phyloP scores from a whole-genome alignment of 2,888 invertebrate species.

The Campaea margaritaria region DNA sequence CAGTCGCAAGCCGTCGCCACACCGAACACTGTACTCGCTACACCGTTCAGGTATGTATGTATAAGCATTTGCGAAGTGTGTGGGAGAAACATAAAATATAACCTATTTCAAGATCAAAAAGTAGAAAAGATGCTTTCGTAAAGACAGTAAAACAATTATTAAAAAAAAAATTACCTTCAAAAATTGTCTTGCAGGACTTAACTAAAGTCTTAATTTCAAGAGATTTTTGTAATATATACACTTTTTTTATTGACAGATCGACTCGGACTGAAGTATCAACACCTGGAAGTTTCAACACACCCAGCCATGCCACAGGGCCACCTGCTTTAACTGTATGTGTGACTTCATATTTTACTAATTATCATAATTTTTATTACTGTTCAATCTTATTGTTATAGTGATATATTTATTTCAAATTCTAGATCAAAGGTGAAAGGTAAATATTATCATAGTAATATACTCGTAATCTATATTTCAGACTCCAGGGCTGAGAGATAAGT shows the following conservation, averaged over 20 bases:
- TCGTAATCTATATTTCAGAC: constrained; percentile 65
- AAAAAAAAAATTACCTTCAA: too few species aligned
- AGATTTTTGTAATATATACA: not conserved
- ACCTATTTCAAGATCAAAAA: too few species aligned
- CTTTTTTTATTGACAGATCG: constrained; percentile 71
- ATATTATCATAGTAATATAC: too few species aligned
- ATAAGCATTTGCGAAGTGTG: too few species aligned
- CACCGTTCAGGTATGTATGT: constrained; percentile 88
- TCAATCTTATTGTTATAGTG: too few species aligned
- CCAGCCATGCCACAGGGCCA: constrained; percentile 72
- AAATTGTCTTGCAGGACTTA: too few species aligned
- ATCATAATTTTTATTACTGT: not conserved
- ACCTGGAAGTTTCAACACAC: constrained; percentile 86
- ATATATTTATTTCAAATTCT: too few species aligned
- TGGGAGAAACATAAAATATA: too few species aligned
- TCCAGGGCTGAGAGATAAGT: constrained; percentile 95
- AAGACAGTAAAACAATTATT: too few species aligned
- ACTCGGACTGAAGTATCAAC: constrained; percentile 87
- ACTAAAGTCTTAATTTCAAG: not conserved
- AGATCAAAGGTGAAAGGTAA: not conserved
- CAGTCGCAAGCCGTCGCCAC: constrained; percentile 89
- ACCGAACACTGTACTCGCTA: constrained; percentile 95
- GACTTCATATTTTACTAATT: not conserved
- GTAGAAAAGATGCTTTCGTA: too few species aligned
- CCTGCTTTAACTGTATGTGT: constrained; percentile 60